Evolutionary conservation across 2,797 vertebrate species (phyloP), one percentile per base, ranked within the genome.

Genomic region (Acipenser oxyrinchus): DNA sequence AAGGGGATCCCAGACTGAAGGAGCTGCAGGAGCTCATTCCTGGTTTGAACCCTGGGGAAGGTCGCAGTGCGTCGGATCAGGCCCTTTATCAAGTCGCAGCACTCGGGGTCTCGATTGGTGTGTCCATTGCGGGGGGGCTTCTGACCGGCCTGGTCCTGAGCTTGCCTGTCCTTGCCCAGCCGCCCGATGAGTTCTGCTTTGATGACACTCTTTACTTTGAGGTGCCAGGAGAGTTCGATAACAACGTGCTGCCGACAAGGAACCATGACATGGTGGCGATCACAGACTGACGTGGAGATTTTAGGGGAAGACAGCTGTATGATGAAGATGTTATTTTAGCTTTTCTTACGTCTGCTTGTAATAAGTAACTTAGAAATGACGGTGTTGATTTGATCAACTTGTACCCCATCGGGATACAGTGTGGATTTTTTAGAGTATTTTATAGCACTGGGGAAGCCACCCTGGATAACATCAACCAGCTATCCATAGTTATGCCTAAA

Each of bases 191-290:
- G 3, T 74, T 77, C 50, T 93, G 91, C 76, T 93, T 92, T 10
- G 88, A 94, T 0, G 92, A 94, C 13, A 71, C 82, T 0, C 72
- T 83, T 6, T 90, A 90, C 77, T 93, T 95, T 70, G 76, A 87
- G 50, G 71, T 89, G 66, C 88, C 87, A 8, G 72, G 68, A 2
- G 79, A 88, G 69, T 79, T 84, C 48, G 74, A 83, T 50, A 65
- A 50, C 3, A 0, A 8, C 6, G 37, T 64, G 4, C 52, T n/a
- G n/a, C 52, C 52, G n/a, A n/a, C n/a, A 55, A 55, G n/a, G 2
- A 55, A 9, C 3, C 6, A 55, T n/a, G n/a, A 55, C 52, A 5
- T 55, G 52, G 55, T 69, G 2, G 72, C 70, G n/a, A 37, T 37
- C 23, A 37, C 2, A 37, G 23, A 37, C 23, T 37, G 23, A 37